Base-by-base conservation (phyloP, 30 jellyfish, hydroid and myxozoan species). In the Aurelia aurita complex sp. Pacific region DNA sequence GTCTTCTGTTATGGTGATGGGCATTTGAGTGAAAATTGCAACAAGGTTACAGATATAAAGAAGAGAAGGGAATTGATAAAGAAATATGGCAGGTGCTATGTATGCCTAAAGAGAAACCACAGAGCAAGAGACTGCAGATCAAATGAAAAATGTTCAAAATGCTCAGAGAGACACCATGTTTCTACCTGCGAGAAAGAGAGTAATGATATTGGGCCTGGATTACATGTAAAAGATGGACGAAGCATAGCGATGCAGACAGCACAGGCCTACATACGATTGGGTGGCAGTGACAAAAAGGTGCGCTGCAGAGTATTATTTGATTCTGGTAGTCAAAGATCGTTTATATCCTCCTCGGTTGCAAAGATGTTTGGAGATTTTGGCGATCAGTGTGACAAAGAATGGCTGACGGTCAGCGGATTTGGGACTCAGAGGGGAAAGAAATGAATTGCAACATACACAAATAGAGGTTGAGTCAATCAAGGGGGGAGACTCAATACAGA, bases 211-310 rank as follows among this genome's bases (percentile, higher is more conserved):
- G 69, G 88, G 16, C 91, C 91, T 17, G 91, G 91, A 33, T 60
- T 81, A 34, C 91, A 81, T 69, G 84, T 81, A 10, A 50, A 80
- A 51, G 81, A 65, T 43, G 81, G 80, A 11, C 36, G 79, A 80
- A 80, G 15, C 72, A 52, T 64, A 10, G 89, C 89, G 9, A 64
- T 64, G 89, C 89, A 80, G 69, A 80, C 89, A 42, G 89, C 81
- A 63, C 89, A 80, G 55, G 72, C 89, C 32, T 42, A 34, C 36
- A 40, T 80, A 17, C 53, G 61, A 3, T 14, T 29, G 52, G 62
- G 34, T n/a, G 65, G 71, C 9, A 29, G 73, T 16, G 46, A 59
- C 53, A 51, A 67, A 7, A 80, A 42, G 12, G 89, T 65, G 33
- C 10, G 70, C 23, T 80, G 89, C 89, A 77, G 87, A 64, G 87